Conservation (phyloP, 37 sponge, comb jelly and placozoan genomes). For the Chondrosia reniformis region DNA sequence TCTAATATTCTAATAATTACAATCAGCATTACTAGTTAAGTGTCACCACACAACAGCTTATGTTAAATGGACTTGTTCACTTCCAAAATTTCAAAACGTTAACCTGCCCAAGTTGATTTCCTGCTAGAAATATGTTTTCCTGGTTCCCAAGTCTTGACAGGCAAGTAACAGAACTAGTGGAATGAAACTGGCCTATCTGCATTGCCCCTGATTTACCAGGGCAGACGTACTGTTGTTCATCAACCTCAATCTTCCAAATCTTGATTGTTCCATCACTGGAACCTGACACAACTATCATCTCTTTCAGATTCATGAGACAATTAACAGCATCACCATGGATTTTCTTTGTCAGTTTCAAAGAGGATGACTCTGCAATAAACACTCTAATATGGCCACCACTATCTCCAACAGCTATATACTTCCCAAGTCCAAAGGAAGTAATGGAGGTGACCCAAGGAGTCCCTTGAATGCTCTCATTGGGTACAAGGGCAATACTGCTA, state of each 20-base stretch:
- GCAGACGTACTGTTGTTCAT: neutral
- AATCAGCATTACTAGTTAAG: neutral
- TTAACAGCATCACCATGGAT: slow-evolving; percentile 51
- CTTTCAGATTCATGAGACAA: slow-evolving; percentile 9
- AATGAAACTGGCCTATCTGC: slow-evolving; percentile 72
- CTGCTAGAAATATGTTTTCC: neutral
- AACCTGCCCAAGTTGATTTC: slow-evolving; percentile 14
- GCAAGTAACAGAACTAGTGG: slow-evolving; percentile 43
- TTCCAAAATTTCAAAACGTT: neutral
- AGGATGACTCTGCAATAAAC: neutral
- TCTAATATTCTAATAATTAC: neutral
- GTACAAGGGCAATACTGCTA: neutral
- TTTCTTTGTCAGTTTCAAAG: slow-evolving; percentile 26
- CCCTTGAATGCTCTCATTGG: neutral
- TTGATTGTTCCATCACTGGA: slow-evolving; percentile 81
- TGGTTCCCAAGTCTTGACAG: neutral
- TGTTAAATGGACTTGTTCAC: neutral
- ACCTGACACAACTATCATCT: slow-evolving; percentile 49
- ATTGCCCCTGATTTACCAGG: neutral
- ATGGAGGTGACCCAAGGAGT: slow-evolving; percentile 38
- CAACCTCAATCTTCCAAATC: slow-evolving; percentile 52
- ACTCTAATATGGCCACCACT: slow-evolving; percentile 40
- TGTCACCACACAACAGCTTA: neutral
- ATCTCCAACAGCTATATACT: slow-evolving; percentile 54
- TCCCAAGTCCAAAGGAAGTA: slow-evolving; percentile 4